Percentiles rank a stretch among this genome's conserved stretches.
Evolutionary conservation across 2,888 invertebrate genomes (phyloP).

Genomic region (Sycophila texana): DNA sequence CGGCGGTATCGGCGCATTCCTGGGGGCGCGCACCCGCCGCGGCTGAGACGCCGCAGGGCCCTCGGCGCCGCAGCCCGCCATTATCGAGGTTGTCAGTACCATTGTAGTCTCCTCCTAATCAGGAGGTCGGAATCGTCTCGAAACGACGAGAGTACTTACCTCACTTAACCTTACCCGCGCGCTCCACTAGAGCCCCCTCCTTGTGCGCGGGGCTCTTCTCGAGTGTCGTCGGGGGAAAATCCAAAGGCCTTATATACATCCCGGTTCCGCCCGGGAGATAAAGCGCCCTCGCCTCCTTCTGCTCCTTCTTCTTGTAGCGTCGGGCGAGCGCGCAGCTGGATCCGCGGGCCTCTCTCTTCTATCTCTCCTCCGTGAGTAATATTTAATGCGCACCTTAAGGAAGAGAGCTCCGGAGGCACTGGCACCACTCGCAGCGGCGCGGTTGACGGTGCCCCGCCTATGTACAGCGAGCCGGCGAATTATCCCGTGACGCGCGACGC

Average conservation of each 20-base stretch:
- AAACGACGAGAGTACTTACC: constrained; percentile 53
- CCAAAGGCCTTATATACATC: constrained; percentile 44
- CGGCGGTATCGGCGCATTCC: neutral
- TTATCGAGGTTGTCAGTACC: constrained; percentile 65
- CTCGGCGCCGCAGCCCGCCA: constrained; percentile 55
- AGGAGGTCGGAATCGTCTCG: constrained; percentile 56
- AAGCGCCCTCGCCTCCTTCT: constrained; percentile 29
- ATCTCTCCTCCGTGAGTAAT: constrained; percentile 2
- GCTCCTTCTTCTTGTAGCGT: constrained; percentile 18
- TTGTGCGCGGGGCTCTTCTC: constrained; percentile 6
- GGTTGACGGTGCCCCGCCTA: neutral
- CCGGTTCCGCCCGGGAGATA: constrained; percentile 43
- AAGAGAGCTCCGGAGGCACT: neutral
- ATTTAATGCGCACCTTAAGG: constrained; percentile 33
- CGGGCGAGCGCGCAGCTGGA: neutral
- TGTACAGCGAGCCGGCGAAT: no score
- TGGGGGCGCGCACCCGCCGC: neutral
- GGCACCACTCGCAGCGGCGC: no score
- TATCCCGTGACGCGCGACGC: no score
- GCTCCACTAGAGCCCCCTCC: neutral
- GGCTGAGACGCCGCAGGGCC: neutral
- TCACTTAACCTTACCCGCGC: constrained; percentile 47
- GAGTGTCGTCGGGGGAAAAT: constrained; percentile 35
- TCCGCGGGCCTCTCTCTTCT: neutral
- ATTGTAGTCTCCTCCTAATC: constrained; percentile 60